These are phyloP conservation scores for Mycalesis mineus DNA, from an alignment of 2,888 invertebrate species.

Conservation along the genomic window DNA sequence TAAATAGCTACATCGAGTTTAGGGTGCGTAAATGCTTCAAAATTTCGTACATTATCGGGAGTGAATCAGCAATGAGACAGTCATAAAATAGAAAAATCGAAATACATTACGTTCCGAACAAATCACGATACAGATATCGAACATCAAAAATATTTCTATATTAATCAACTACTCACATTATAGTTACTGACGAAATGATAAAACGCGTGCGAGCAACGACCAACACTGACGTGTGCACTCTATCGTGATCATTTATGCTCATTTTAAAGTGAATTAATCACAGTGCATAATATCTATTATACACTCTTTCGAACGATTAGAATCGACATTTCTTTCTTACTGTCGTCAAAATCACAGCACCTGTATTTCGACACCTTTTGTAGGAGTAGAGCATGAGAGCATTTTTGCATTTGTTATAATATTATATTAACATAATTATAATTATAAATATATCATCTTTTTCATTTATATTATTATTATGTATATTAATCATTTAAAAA, in stretches of 20 bases:
- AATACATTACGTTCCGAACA: conserved; percentile 64
- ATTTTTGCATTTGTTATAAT: background rate
- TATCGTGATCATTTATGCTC: conserved; percentile 1
- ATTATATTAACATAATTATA: background rate
- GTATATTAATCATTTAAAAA: background rate
- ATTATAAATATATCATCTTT: background rate
- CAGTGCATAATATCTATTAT: background rate
- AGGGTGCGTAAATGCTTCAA: conserved; percentile 74
- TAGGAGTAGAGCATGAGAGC: background rate
- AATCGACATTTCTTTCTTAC: background rate
- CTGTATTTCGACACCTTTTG: background rate
- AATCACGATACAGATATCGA: conserved; percentile 72
- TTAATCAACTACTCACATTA: conserved; percentile 68
- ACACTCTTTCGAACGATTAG: background rate
- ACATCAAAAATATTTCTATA: conserved; percentile 75
- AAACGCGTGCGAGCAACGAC: conserved; percentile 51
- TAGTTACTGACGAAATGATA: conserved; percentile 53
- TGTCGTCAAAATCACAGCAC: background rate
- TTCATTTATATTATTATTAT: background rate
- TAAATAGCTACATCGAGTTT: conserved; percentile 65
- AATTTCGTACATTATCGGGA: conserved; percentile 55
- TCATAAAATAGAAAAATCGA: conserved; percentile 61
- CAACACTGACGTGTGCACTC: conserved; percentile 23
- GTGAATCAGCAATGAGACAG: conserved; percentile 53
- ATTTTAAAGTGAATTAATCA: conserved; percentile 9